These are phyloP conservation scores for Octodonta nipae DNA, from an alignment of 2,888 invertebrate species.

Conservation along the genomic window DNA sequence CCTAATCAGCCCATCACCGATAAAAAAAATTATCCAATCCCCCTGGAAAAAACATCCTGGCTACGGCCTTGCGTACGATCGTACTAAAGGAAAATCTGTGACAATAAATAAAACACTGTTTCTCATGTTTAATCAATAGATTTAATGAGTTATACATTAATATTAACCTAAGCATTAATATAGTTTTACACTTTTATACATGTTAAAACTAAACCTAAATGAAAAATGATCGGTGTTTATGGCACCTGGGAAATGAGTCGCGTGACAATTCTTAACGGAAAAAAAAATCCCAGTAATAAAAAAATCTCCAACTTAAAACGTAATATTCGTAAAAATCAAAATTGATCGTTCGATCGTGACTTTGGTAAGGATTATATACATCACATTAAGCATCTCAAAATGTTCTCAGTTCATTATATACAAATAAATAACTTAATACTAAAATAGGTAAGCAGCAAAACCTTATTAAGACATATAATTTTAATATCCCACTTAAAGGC, in stretches of 20 bases:
- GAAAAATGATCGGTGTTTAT: constrained; percentile 14
- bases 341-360: constrained; percentile 23
- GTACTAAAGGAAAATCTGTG: no score
- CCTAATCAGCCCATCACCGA: no score
- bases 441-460: constrained; percentile 4
- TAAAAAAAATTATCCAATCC: no score
- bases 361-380: constrained; percentile 32
- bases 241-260: constrained; percentile 15
- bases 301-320: constrained; percentile 10
- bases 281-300: constrained; percentile 11
- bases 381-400: constrained; percentile 18
- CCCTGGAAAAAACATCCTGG: no score
- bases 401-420: constrained; percentile 24
- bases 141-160: constrained; percentile 9
- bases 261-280: constrained; percentile 8
- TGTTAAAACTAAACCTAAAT: constrained; percentile 7
- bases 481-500: constrained; percentile 18
- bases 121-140: no score
- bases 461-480: constrained; percentile 6
- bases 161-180: constrained; percentile 10
- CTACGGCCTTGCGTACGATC: no score
- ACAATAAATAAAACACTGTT: no score
- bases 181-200: constrained; percentile 9
- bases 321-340: constrained; percentile 12
- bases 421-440: constrained; percentile 21